Base-by-base conservation (phyloP, 2,113 vertebrate species). In the Bubalus kerabau region DNA sequence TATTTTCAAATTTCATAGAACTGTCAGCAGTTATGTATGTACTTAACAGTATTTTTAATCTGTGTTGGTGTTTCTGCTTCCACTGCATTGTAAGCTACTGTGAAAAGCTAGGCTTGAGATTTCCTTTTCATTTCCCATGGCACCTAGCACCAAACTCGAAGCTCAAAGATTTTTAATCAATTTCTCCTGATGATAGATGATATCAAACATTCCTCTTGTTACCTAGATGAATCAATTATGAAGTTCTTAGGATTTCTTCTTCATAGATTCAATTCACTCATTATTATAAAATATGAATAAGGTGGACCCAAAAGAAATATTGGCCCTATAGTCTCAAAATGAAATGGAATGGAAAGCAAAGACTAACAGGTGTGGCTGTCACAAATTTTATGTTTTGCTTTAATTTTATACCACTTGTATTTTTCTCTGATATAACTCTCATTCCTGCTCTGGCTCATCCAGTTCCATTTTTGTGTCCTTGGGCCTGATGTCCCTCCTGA, bases 201-300 rank as follows among this genome's bases (percentile, higher is more conserved):
- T 59, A 83, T 81, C 87, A 98, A 97, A 95, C 80, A 95, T 87
- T 43, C 81, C 54, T 32, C 59, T 56, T 52, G 76, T 95, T 95
- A 96, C 76, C 83, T 82, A 87, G 26, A 62, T 67, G 64, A 97
- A 95, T 82, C 30, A 97, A 67, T 94, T 95, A 94, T 80, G 71
- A 95, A 93, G 60, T 92, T 50, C 82, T 86, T 97, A 95, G 82
- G 67, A 91, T 97, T 97, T 97, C 94, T 97, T 86, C 78, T 96
- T 97, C 89, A 96, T 89, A 91, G 82, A 91, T 91, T 94, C 82
- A 90, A 93, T 97, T 95, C 60, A 93, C 74, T 97, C 50, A 23
- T 97, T 96, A 96, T 97, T 78, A 97, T 93, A 93, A 98, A 95
- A 95, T 97, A 95, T 91, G 67, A 96, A 97, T 95, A 74, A 80